Percentiles rank a stretch among this genome's conserved stretches.
These are phyloP conservation scores for Rhineura floridana DNA, from an alignment of 2,113 vertebrate species.

Conservation along the genomic window DNA sequence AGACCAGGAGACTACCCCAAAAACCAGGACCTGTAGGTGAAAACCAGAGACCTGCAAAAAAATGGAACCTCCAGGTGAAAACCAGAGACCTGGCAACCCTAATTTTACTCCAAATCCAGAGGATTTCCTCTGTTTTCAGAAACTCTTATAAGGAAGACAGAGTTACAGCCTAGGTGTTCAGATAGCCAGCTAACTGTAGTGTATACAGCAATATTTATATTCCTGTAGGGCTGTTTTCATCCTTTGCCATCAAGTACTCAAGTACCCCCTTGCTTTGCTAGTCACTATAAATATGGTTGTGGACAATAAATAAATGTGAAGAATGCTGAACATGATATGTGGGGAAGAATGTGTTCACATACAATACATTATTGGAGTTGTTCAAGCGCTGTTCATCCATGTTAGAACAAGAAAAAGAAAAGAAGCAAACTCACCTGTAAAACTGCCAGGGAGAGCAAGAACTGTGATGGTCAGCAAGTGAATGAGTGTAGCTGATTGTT, in stretches of 20 bases:
- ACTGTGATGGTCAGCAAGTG: slow-evolving; percentile 55
- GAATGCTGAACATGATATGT: slow-evolving; percentile 52
- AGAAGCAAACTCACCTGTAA: slow-evolving; percentile 53
- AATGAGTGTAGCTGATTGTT: slow-evolving; percentile 45
- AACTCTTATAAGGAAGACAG: slow-evolving; percentile 6
- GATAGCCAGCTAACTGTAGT: no score
- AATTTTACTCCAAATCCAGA: no score
- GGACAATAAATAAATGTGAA: slow-evolving; percentile 69
- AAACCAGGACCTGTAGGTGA: no score
- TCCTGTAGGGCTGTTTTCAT: no score
- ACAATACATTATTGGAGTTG: slow-evolving; percentile 68
- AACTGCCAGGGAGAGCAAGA: slow-evolving; percentile 70
- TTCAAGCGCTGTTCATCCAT: slow-evolving; percentile 70
- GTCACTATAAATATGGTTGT: slow-evolving; percentile 69
- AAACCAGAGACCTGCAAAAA: no score
- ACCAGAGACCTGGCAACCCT: no score
- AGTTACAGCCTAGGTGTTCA: neutral
- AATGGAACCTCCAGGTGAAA: no score
- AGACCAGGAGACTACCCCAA: no score
- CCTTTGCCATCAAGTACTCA: no score
- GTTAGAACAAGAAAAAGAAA: slow-evolving; percentile 68
- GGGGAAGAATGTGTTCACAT: slow-evolving; percentile 62
- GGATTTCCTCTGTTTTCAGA: no score
- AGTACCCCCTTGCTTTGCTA: slow-evolving; percentile 62
- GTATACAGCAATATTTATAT: no score